Conservation (phyloP, 1,140 invertebrate species). For the Drosophila bipectinata region DNA sequence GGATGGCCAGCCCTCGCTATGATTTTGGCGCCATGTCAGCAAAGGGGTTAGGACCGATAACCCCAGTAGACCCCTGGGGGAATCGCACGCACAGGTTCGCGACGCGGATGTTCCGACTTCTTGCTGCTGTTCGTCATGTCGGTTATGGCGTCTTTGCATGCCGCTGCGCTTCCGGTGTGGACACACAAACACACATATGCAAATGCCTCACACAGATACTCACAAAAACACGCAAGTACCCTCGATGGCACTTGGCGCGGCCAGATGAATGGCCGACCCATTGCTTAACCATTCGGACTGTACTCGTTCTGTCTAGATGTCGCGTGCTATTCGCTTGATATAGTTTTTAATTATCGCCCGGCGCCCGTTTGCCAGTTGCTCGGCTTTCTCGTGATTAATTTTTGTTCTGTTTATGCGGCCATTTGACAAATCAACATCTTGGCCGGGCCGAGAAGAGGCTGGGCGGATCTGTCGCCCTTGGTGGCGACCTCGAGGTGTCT, state of each 20-base stretch:
- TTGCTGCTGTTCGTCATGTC: constrained; percentile 41
- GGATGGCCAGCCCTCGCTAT: constrained; percentile 30
- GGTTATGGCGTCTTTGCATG: constrained; percentile 76
- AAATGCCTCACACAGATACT: constrained; percentile 2
- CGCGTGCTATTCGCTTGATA: constrained; percentile 49
- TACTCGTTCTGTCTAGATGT: constrained; percentile 52
- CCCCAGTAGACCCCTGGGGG: constrained; percentile 11
- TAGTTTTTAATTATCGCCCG: constrained; percentile 50
- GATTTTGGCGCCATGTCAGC: constrained; percentile 54
- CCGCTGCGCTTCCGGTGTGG: constrained; percentile 65
- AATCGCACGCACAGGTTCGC: constrained; percentile 44
- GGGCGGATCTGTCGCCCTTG: constrained; percentile 22
- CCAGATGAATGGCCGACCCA: constrained; percentile 47
- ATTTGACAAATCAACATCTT: constrained; percentile 62
- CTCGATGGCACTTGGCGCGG: constrained; percentile 33
- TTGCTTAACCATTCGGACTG: constrained; percentile 4
- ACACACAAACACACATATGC: constrained; percentile 18
- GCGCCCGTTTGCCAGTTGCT: constrained; percentile 30
- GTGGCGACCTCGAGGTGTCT: constrained; percentile 56
- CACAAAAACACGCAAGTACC: constrained; percentile 5
- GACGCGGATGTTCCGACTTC: constrained; percentile 32
- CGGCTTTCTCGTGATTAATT: constrained; percentile 34
- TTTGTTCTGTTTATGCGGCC: constrained; percentile 39
- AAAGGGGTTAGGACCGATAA: constrained; percentile 53
- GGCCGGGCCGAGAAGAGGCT: constrained; percentile 1